Percentiles rank a stretch among this genome's conserved stretches.
Conservation (phyloP, 2,888 invertebrate genomes). For the Eumacrocentrus americanus region DNA sequence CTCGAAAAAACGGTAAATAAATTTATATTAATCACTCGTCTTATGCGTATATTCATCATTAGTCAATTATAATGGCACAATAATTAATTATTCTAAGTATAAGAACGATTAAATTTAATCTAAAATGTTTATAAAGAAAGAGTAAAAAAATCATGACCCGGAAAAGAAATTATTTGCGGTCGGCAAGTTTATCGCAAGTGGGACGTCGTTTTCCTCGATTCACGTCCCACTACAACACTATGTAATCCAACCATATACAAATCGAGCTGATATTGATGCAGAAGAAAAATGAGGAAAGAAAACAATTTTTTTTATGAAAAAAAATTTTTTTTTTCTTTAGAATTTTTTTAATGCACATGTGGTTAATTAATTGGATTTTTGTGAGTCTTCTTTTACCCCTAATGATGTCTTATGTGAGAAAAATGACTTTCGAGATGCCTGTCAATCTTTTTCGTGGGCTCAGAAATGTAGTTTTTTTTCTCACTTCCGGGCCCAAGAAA, state of each 20-base stretch:
- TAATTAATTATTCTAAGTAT: not conserved
- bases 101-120: not conserved
- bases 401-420: no score
- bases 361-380: no score
- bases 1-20: constrained; percentile 58
- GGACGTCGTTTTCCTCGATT: constrained; percentile 31
- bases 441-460: not conserved
- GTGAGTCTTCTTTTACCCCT: no score
- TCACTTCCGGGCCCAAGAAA: not conserved
- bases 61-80: not conserved
- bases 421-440: not conserved
- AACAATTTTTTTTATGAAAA: no score
- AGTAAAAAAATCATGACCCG: no score
- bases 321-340: no score
- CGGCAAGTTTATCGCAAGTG: constrained; percentile 30
- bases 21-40: constrained; percentile 4
- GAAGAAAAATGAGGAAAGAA: no score
- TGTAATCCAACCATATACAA: no score
- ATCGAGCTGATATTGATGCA: no score
- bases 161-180: constrained; percentile 1
- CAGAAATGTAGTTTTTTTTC: not conserved
- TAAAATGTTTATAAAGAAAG: not conserved
- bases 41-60: constrained; percentile 1
- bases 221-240: constrained; percentile 35
- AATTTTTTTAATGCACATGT: no score